Evolutionary conservation across 1,140 invertebrate species (phyloP).

Genomic region (Tyrophagus putrescentiae): DNA sequence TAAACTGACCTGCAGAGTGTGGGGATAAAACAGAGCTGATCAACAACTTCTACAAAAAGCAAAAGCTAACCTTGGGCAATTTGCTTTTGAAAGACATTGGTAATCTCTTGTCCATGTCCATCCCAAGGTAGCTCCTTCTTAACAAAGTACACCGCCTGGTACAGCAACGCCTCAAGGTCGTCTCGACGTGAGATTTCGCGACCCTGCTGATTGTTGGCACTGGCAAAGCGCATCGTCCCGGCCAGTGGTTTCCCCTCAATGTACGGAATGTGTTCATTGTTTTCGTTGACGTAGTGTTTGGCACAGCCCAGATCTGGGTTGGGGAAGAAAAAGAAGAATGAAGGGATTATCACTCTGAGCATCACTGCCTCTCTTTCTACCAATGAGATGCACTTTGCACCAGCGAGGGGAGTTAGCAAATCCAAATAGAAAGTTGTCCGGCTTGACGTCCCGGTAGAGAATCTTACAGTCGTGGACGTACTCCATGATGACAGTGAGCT

Average conservation of each 20-base stretch:
- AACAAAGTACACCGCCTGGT: slow-evolving; percentile 99
- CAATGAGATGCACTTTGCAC: slow-evolving; percentile 6
- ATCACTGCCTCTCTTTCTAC: too few relatives aligned
- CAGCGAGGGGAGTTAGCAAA: background rate
- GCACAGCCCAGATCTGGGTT: slow-evolving; percentile 42
- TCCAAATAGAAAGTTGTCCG: slow-evolving; percentile 25
- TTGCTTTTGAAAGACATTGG: slow-evolving; percentile 98
- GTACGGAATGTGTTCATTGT: slow-evolving; percentile 40
- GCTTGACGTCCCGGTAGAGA: slow-evolving; percentile 26
- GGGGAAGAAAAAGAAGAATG: background rate
- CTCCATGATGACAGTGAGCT: slow-evolving; percentile 20
- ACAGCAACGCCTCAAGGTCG: slow-evolving; percentile 95
- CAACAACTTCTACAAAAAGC: background rate
- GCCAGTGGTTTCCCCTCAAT: slow-evolving; percentile 45
- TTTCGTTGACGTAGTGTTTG: slow-evolving; percentile 46
- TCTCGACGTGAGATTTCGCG: slow-evolving; percentile 92
- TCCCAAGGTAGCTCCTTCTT: slow-evolving; percentile 97
- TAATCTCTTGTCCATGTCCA: slow-evolving; percentile 26
- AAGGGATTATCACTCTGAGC: too few relatives aligned
- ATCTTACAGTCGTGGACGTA: slow-evolving; percentile 21
- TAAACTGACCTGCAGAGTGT: slow-evolving; percentile 69
- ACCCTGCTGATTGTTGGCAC: slow-evolving; percentile 28
- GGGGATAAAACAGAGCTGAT: background rate
- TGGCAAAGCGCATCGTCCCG: slow-evolving; percentile 38
- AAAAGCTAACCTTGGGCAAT: slow-evolving; percentile 39